These are phyloP conservation scores for Prunella strophiata DNA, from an alignment of 2,797 vertebrate genomes.

Conservation along the genomic window DNA sequence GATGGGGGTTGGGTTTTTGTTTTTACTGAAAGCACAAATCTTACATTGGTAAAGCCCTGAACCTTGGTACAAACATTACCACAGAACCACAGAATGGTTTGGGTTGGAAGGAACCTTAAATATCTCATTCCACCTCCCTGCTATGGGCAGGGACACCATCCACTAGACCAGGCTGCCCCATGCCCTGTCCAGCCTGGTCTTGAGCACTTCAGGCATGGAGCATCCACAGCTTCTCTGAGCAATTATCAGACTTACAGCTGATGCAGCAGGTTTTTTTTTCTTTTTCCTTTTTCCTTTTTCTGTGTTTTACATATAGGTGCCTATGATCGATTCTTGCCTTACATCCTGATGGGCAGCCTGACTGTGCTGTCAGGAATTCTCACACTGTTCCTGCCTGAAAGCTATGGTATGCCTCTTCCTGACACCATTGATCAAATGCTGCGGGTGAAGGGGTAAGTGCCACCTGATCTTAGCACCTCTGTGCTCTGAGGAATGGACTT, in stretches of 20 bases:
- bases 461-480: neutral
- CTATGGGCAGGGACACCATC: too few species aligned
- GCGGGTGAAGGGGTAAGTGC: slow-evolving; percentile 82
- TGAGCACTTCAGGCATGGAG: neutral
- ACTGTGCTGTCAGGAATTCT: slow-evolving; percentile 84
- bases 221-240: neutral
- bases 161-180: neutral
- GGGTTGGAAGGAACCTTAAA: neutral
- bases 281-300: too few species aligned
- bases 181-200: neutral
- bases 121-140: neutral
- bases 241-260: neutral
- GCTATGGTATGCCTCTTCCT: slow-evolving; percentile 84
- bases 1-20: neutral
- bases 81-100: neutral
- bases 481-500: neutral
- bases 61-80: neutral
- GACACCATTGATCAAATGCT: slow-evolving; percentile 90
- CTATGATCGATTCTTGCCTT: slow-evolving; percentile 87
- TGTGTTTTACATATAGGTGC: slow-evolving; percentile 77
- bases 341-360: slow-evolving; percentile 90
- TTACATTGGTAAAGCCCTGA: neutral
- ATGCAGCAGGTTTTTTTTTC: neutral
- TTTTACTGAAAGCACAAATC: neutral
- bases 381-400: slow-evolving; percentile 92